phyloP scores from a whole-genome alignment of 2,113 vertebrate species.

The Procapra przewalskii region DNA sequence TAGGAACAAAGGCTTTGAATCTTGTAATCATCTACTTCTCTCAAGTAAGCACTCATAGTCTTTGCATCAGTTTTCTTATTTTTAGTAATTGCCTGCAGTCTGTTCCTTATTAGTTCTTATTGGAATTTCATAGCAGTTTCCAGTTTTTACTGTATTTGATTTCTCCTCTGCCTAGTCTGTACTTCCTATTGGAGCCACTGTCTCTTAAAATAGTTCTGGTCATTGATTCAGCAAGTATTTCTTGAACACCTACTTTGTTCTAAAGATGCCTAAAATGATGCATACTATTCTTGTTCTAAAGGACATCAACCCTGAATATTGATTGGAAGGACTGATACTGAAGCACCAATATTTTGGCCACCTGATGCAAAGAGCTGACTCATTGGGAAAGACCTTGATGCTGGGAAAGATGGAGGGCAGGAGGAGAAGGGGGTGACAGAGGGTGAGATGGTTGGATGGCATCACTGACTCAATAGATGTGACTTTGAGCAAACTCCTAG shows the following conservation, averaged over 20 bases:
- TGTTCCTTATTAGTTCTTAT: background rate
- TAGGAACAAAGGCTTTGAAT: slow-evolving; percentile 1
- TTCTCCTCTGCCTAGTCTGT: background rate
- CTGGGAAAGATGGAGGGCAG: background rate
- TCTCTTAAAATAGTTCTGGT: background rate
- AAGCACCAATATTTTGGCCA: background rate
- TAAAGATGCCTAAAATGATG: background rate
- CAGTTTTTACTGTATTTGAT: background rate
- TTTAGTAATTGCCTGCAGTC: background rate
- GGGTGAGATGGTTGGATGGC: background rate
- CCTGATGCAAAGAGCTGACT: background rate
- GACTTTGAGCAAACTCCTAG: background rate
- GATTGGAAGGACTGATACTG: background rate
- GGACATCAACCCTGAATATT: background rate
- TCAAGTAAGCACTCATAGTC: background rate
- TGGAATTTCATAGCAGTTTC: background rate
- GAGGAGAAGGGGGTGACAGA: background rate
- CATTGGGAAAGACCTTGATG: background rate
- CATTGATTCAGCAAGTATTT: slow-evolving; percentile 16
- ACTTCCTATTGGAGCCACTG: background rate
- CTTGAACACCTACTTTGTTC: background rate
- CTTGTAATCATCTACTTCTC: background rate
- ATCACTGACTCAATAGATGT: background rate
- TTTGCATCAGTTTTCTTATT: slow-evolving; percentile 16
- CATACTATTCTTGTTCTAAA: background rate